These are phyloP conservation scores for Keiferia lycopersicella DNA, from an alignment of 2,888 invertebrate species.

Conservation along the genomic window DNA sequence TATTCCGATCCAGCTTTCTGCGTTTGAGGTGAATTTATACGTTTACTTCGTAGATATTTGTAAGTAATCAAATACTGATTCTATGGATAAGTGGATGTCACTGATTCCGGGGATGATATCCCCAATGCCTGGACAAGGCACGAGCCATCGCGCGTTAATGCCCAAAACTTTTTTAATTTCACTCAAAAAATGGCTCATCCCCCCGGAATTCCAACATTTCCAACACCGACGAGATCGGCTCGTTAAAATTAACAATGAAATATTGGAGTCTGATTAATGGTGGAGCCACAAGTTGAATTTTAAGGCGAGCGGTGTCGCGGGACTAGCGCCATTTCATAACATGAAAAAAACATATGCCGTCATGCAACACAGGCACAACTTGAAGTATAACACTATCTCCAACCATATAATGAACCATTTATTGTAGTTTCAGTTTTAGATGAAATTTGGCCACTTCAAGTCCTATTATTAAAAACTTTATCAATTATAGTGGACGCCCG, in stretches of 20 bases:
- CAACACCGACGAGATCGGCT: conserved; percentile 36
- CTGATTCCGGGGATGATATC: background rate
- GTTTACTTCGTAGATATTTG: no score
- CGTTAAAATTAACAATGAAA: conserved; percentile 66
- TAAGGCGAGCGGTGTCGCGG: background rate
- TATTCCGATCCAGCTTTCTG: no score
- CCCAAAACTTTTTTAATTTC: conserved; percentile 74
- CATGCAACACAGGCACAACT: no score
- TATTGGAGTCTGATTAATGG: conserved; percentile 63
- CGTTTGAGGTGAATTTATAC: no score
- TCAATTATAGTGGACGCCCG: no score
- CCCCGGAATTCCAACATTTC: conserved; percentile 40
- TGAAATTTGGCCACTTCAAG: no score
- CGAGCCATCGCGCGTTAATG: conserved; percentile 1
- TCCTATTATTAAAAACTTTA: no score
- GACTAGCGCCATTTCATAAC: no score
- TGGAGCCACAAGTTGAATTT: conserved; percentile 41
- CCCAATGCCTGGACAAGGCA: background rate
- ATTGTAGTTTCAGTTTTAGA: no score
- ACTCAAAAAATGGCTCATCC: conserved; percentile 52
- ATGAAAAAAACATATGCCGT: no score
- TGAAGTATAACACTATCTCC: no score
- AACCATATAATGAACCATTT: no score
- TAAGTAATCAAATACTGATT: background rate
- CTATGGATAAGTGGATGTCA: background rate